phyloP scores from a whole-genome alignment of 2,888 invertebrate species.

The Cheilosia vulpina region DNA sequence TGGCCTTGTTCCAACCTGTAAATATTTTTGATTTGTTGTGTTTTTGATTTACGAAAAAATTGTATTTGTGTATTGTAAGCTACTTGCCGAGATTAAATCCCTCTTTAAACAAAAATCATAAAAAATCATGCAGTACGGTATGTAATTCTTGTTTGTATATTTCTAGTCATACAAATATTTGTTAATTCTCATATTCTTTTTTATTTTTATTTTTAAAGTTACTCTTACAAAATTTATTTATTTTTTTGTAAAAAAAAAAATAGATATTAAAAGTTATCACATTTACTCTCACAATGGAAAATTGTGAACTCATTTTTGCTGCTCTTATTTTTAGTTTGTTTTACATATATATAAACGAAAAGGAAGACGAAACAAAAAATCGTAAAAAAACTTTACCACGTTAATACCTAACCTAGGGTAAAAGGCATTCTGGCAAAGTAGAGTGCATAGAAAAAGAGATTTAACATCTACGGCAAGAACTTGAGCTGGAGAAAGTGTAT shows the following conservation, averaged over 20 bases:
- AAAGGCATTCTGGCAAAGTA: slow-evolving; percentile 69
- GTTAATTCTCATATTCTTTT: slow-evolving; percentile 25
- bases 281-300: slow-evolving; percentile 54
- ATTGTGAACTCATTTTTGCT: slow-evolving; percentile 59
- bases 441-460: slow-evolving; percentile 55
- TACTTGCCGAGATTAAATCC: slow-evolving; percentile 73
- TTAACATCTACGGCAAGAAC: slow-evolving; percentile 70
- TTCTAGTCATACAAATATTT: slow-evolving; percentile 45
- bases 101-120: slow-evolving; percentile 49
- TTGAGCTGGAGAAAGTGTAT: slow-evolving; percentile 21
- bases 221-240: slow-evolving; percentile 3
- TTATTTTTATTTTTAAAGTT: slow-evolving; percentile 28
- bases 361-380: slow-evolving; percentile 23
- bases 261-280: slow-evolving; percentile 54
- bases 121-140: slow-evolving; percentile 62
- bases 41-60: slow-evolving; percentile 38
- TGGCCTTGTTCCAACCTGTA: slow-evolving; percentile 78
- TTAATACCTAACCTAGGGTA: slow-evolving; percentile 69
- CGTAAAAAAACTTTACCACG: slow-evolving; percentile 42
- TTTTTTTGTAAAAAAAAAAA: slow-evolving; percentile 24
- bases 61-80: slow-evolving; percentile 43
- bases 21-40: slow-evolving; percentile 61
- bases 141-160: slow-evolving; percentile 49
- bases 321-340: slow-evolving; percentile 43
- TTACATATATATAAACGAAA: slow-evolving; percentile 48